phyloP scores from a whole-genome alignment of 1,140 invertebrate species.

The Araneus ventricosus region DNA sequence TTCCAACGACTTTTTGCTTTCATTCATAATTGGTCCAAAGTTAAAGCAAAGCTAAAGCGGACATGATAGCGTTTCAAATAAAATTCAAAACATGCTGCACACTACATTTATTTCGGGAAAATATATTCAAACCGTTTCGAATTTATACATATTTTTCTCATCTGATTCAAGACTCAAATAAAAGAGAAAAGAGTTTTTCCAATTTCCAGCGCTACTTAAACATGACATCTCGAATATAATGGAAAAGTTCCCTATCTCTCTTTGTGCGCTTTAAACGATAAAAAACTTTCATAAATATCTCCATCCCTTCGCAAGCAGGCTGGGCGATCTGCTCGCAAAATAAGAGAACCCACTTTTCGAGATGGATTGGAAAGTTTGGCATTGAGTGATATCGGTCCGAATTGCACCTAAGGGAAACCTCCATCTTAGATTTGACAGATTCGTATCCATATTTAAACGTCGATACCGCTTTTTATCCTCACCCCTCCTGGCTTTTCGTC shows the following conservation, averaged over 20 bases:
- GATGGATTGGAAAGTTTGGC: conserved; percentile 54
- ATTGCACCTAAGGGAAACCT: conserved; percentile 57
- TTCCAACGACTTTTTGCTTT: too few species aligned
- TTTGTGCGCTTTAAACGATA: background rate
- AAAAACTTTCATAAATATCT: background rate
- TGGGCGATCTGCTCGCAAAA: background rate
- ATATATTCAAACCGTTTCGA: background rate
- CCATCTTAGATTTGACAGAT: conserved; percentile 59
- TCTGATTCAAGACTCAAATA: background rate
- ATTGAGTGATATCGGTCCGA: conserved; percentile 54
- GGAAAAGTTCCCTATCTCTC: background rate
- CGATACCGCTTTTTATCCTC: conserved; percentile 13
- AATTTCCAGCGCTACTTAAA: background rate
- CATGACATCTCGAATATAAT: background rate
- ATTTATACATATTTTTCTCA: background rate
- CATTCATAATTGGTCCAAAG: too few species aligned
- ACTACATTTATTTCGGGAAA: background rate
- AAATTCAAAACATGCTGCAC: background rate
- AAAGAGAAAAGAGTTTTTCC: background rate
- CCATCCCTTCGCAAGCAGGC: background rate
- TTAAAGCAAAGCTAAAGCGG: too few species aligned
- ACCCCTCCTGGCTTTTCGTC: background rate
- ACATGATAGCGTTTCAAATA: background rate
- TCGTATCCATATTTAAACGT: conserved; percentile 67
- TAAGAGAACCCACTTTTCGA: conserved; percentile 17